A percentile compares a stretch with the other conserved stretches of the same genome.
These are phyloP conservation scores for Heliconius charithonia DNA, from an alignment of 2,888 invertebrate species.

Conservation along the genomic window DNA sequence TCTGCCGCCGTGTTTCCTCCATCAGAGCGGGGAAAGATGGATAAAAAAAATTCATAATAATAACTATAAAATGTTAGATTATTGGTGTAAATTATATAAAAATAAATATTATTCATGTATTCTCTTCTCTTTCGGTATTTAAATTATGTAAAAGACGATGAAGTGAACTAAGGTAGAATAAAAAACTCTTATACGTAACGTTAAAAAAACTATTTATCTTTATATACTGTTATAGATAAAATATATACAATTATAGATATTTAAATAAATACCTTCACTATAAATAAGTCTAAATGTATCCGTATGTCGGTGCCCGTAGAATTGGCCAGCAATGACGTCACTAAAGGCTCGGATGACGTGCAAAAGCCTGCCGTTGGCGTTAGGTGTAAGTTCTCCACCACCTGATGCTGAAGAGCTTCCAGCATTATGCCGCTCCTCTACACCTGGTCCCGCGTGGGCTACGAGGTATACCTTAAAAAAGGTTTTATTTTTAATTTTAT, in stretches of 20 bases:
- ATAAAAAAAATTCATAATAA: too few relatives aligned
- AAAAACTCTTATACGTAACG: background rate
- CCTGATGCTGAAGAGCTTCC: constrained; percentile 84
- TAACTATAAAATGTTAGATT: too few relatives aligned
- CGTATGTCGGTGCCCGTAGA: constrained; percentile 96
- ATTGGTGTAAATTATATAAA: too few relatives aligned
- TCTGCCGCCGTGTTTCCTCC: too few relatives aligned
- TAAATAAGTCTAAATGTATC: constrained; percentile 95
- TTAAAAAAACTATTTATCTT: background rate
- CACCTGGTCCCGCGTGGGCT: constrained; percentile 95
- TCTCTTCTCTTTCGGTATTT: too few relatives aligned
- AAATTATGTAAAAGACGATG: too few relatives aligned
- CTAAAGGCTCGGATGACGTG: constrained; percentile 90
- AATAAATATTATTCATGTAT: too few relatives aligned
- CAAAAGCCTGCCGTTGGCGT: constrained; percentile 89
- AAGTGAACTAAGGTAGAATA: too few relatives aligned
- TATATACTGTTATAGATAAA: background rate
- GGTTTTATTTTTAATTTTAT: background rate
- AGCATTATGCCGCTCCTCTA: constrained; percentile 91
- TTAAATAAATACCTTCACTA: constrained; percentile 82
- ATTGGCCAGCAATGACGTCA: constrained; percentile 94
- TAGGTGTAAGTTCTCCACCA: constrained; percentile 85
- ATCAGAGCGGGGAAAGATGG: too few relatives aligned
- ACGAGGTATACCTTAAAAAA: constrained; percentile 91
- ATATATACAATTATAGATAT: background rate